phyloP scores from a whole-genome alignment of 2,888 invertebrate species.

The Malthinus flaveolus region DNA sequence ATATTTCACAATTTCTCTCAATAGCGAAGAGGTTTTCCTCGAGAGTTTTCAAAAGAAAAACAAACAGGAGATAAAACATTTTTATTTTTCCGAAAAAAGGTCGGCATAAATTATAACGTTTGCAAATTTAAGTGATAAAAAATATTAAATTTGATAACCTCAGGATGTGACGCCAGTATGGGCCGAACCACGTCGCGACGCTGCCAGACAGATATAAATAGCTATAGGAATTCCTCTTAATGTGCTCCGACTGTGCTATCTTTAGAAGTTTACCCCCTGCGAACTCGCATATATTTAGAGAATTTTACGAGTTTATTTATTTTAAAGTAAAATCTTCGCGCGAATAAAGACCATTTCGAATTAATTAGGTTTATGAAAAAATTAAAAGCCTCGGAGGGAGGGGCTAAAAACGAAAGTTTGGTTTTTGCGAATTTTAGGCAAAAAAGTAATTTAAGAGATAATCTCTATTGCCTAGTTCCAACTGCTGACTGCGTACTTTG shows the following conservation, averaged over 20 bases:
- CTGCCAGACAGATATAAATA: conserved; percentile 43
- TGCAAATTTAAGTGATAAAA: conserved; percentile 23
- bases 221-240: conserved; percentile 42
- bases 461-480: conserved; percentile 19
- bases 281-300: conserved; percentile 34
- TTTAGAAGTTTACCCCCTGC: conserved; percentile 43
- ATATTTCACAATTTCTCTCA: background rate
- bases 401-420: background rate
- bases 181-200: conserved; percentile 40
- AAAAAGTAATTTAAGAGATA: conserved; percentile 17
- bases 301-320: conserved; percentile 22
- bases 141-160: conserved; percentile 32
- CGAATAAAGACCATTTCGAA: background rate
- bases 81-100: background rate
- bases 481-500: conserved; percentile 23
- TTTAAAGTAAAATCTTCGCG: conserved; percentile 10
- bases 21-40: background rate
- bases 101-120: background rate
- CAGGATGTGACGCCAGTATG: conserved; percentile 23
- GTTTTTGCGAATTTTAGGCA: conserved; percentile 1
- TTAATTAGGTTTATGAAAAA: background rate
- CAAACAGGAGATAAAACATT: too few relatives aligned
- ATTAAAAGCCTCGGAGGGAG: background rate
- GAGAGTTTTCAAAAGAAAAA: background rate
- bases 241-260: conserved; percentile 39